Evolutionary conservation across 2,888 invertebrate genomes (phyloP).

Genomic region (Epistrophe grossulariae): DNA sequence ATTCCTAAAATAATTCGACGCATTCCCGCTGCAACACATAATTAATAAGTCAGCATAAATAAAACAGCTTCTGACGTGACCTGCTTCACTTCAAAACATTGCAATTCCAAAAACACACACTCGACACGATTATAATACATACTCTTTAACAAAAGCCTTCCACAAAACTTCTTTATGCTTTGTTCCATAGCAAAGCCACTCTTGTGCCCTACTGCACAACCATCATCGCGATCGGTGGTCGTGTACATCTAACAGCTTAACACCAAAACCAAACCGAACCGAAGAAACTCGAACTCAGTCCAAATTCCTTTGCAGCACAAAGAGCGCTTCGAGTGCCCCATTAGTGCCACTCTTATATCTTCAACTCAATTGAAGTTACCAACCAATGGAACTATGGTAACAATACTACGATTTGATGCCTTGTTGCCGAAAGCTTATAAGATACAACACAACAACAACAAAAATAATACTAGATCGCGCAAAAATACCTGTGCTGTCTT

Average conservation of each 20-base stretch:
- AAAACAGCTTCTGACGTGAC: slow-evolving; percentile 43
- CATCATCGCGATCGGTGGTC: slow-evolving; percentile 13
- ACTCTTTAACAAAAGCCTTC: background rate
- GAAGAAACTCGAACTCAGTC: background rate
- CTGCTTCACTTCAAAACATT: slow-evolving; percentile 55
- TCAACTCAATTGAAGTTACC: slow-evolving; percentile 32
- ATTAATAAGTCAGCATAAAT: slow-evolving; percentile 30
- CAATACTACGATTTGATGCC: slow-evolving; percentile 3
- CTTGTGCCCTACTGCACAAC: slow-evolving; percentile 6
- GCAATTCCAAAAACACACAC: slow-evolving; percentile 20
- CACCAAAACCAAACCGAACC: slow-evolving; percentile 5
- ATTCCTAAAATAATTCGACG: slow-evolving; percentile 10
- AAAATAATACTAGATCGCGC: slow-evolving; percentile 9
- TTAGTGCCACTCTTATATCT: slow-evolving; percentile 64
- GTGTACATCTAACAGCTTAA: slow-evolving; percentile 41
- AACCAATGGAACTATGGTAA: background rate
- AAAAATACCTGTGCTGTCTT: slow-evolving; percentile 52
- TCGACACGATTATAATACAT: too few relatives aligned
- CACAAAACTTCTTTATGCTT: slow-evolving; percentile 21
- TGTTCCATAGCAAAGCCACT: background rate
- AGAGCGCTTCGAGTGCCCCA: slow-evolving; percentile 53
- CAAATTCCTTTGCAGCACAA: slow-evolving; percentile 60
- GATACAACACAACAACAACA: background rate
- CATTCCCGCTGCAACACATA: slow-evolving; percentile 18
- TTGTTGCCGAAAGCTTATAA: slow-evolving; percentile 14